phyloP scores from a whole-genome alignment of 2,797 vertebrate genomes.

The Microhierax caerulescens region DNA sequence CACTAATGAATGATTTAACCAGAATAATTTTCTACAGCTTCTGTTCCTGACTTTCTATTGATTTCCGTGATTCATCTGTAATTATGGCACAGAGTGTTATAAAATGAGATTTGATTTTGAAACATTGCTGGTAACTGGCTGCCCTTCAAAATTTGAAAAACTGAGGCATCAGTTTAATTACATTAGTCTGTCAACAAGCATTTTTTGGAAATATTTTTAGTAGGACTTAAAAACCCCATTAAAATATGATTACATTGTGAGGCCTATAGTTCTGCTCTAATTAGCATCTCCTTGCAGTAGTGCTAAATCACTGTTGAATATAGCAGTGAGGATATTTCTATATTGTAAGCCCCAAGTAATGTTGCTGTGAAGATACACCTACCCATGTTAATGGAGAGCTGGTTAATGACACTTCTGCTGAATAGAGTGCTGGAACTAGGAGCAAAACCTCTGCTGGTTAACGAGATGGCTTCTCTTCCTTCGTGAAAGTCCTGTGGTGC shows the following conservation, averaged over 20 bases:
- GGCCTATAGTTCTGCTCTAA: constrained; percentile 18
- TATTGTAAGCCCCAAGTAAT: constrained; percentile 1
- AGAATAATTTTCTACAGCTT: constrained; percentile 7
- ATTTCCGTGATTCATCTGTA: constrained; percentile 37
- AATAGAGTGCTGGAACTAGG: background rate
- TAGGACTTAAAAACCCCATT: constrained; percentile 7
- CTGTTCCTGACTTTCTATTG: background rate
- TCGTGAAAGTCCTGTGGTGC: background rate
- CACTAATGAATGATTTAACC: constrained; percentile 32
- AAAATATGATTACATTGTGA: constrained; percentile 38
- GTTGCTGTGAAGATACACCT: constrained; percentile 13
- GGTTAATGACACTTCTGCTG: constrained; percentile 39
- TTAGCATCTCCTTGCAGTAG: constrained; percentile 31
- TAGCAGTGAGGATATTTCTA: constrained; percentile 11
- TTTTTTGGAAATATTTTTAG: constrained; percentile 41
- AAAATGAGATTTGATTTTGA: constrained; percentile 46
- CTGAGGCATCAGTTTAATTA: constrained; percentile 4
- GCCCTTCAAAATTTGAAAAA: constrained; percentile 36
- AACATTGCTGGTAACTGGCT: background rate
- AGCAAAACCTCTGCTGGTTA: background rate
- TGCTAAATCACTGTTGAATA: constrained; percentile 40
- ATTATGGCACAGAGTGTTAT: background rate
- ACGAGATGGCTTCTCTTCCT: background rate
- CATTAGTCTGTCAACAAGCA: background rate
- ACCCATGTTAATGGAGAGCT: constrained; percentile 25